Evolutionary conservation across 2,888 invertebrate species (phyloP), one percentile per base, ranked within the genome.

Genomic region (Andrena flavipes): DNA sequence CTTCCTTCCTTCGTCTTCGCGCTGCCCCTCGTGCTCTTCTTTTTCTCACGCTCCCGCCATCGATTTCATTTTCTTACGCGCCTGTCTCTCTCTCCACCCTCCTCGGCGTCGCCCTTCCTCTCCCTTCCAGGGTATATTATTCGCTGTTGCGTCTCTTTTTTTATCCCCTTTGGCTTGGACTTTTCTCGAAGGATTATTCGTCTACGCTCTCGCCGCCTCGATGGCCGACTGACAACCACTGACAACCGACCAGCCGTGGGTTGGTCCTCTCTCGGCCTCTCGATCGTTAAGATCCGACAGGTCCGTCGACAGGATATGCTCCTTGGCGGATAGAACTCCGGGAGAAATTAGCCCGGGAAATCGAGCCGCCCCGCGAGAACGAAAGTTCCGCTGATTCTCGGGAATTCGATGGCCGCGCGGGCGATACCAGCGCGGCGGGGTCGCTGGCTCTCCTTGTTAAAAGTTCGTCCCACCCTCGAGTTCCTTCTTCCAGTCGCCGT

Each of bases 191-290:
- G 16, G 2, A 20, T 23, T 23, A 20, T n/a, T 13, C 8, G n/a
- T 35, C 20, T 20, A 10, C 0, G 23, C 29, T 16, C 4, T 10
- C 23, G 68, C 77, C 78, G 79, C 26, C 69, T 60, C 73, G 73
- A 81, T 84, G 78, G 82, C 83, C 80, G 78, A 71, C 72, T 80
- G 76, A 83, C 74, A 71, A 80, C 74, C 74, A 76, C 80, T 69
- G 73, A n/a, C n/a, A n/a, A n/a, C n/a, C n/a, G n/a, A n/a, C n/a
- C n/a, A n/a, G n/a, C n/a, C n/a, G n/a, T n/a, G n/a, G n/a, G n/a
- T n/a, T n/a, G n/a, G n/a, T n/a, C n/a, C n/a, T n/a, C n/a, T n/a
- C n/a, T 8, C 59, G 16, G n/a, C 4, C 13, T n/a, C 3, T 4
- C 68, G 74, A 81, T 81, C 79, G 79, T 79, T 81, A 79, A 73